phyloP scores from a whole-genome alignment of 2,113 vertebrate genomes.

The Petrocephalus microphthalmus region DNA sequence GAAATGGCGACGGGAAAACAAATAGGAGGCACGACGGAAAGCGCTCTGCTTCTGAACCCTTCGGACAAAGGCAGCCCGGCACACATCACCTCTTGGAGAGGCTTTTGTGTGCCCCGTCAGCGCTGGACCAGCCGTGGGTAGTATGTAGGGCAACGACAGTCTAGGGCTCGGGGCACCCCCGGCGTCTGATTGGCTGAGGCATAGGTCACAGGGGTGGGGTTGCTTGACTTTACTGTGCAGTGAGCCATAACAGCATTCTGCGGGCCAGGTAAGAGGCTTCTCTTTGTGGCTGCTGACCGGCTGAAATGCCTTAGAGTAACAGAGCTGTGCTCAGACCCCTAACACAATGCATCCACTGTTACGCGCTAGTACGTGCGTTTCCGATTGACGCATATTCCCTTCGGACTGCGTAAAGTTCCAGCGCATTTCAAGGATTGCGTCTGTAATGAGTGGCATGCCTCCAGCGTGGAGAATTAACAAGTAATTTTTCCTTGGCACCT shows the following conservation, averaged over 20 bases:
- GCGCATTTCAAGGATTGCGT: not conserved
- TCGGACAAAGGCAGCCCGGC: not conserved
- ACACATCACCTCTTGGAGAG: not conserved
- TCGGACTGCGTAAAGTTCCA: not conserved
- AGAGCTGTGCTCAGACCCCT: not conserved
- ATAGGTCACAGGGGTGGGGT: not conserved
- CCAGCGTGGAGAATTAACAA: slow-evolving; percentile 2
- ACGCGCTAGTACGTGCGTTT: not conserved
- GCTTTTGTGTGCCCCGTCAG: not conserved
- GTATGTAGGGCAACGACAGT: slow-evolving; percentile 48
- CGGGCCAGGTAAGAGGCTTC: not conserved
- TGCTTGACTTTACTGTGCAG: not conserved
- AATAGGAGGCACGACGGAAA: not conserved
- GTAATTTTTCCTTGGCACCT: not conserved
- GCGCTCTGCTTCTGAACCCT: not conserved
- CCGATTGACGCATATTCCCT: not conserved
- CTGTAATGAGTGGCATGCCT: not conserved
- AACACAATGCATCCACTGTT: not conserved
- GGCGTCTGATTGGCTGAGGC: not conserved
- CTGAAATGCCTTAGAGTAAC: not conserved
- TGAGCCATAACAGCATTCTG: not conserved
- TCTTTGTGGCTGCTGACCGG: not conserved
- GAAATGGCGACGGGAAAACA: slow-evolving; percentile 30
- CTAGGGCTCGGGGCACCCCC: not conserved
- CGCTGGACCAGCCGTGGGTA: not conserved